These are phyloP conservation scores for Temnothorax nylanderi DNA, from an alignment of 1,140 invertebrate species.

Conservation along the genomic window DNA sequence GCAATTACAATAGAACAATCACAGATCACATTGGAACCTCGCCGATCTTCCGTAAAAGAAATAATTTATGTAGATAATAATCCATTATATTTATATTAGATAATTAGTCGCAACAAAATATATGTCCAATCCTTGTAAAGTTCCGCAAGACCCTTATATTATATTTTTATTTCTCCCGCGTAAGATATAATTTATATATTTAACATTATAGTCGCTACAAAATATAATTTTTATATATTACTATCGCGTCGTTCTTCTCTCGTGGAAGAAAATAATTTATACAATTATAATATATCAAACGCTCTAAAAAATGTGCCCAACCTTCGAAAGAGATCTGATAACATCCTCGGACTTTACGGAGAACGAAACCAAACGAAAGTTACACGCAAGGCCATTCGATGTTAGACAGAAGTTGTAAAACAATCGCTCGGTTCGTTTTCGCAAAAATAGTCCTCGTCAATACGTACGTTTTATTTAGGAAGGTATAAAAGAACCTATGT, in stretches of 20 bases:
- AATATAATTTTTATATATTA: conserved; percentile 11
- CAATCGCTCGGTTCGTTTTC: background rate
- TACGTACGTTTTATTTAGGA: background rate
- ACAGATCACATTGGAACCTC: conserved; percentile 9
- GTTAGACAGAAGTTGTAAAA: conserved; percentile 6
- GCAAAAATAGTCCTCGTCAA: background rate
- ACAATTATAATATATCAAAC: conserved; percentile 7
- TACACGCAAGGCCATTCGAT: background rate
- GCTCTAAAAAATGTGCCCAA: background rate
- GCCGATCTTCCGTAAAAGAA: background rate
- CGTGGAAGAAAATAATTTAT: conserved; percentile 26
- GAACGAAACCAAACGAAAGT: background rate
- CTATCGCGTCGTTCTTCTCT: background rate
- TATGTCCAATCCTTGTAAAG: background rate
- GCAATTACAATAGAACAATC: conserved; percentile 1
- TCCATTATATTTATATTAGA: conserved; percentile 4
- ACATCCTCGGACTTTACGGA: background rate
- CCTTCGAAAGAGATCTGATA: background rate
- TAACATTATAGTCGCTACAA: conserved; percentile 15
- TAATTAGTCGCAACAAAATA: conserved; percentile 30
- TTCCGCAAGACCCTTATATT: background rate
- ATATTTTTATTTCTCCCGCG: background rate
- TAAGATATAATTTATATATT: conserved; percentile 1
- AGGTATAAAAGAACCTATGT: conserved; percentile 22
- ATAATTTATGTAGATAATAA: conserved; percentile 33